Conservation (phyloP, 2,797 vertebrate species). For the Lateolabrax maculatus region DNA sequence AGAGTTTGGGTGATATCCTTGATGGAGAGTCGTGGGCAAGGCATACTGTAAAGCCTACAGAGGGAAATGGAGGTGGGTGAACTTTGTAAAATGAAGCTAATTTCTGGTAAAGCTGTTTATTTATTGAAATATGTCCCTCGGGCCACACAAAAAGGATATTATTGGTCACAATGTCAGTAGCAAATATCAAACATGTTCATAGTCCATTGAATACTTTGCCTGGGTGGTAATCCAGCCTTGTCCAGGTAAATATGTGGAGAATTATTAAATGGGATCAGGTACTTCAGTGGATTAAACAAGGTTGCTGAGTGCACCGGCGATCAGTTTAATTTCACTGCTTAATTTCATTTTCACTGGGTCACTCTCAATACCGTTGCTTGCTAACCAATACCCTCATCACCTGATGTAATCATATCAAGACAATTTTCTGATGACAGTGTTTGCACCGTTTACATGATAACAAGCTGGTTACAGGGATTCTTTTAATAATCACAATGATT, state of each 20-base stretch:
- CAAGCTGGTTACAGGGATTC: constrained; percentile 3
- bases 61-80: too few relatives aligned
- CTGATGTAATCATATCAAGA: background rate
- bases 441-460: constrained; percentile 5
- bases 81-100: background rate
- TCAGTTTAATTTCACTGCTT: background rate
- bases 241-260: background rate
- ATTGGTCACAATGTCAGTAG: background rate
- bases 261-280: background rate
- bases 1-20: too few relatives aligned
- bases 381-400: background rate
- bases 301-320: background rate
- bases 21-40: too few relatives aligned
- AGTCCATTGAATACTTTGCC: too few relatives aligned
- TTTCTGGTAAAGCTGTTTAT: too few relatives aligned
- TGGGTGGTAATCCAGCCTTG: background rate
- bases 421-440: background rate
- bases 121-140: background rate
- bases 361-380: background rate
- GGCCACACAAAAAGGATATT: background rate
- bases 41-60: too few relatives aligned
- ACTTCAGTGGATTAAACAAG: background rate
- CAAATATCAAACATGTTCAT: background rate
- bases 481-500: constrained; percentile 18
- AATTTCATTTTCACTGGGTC: background rate